These are phyloP conservation scores for Hetaerina titia DNA, from an alignment of 2,888 invertebrate genomes.

Conservation along the genomic window DNA sequence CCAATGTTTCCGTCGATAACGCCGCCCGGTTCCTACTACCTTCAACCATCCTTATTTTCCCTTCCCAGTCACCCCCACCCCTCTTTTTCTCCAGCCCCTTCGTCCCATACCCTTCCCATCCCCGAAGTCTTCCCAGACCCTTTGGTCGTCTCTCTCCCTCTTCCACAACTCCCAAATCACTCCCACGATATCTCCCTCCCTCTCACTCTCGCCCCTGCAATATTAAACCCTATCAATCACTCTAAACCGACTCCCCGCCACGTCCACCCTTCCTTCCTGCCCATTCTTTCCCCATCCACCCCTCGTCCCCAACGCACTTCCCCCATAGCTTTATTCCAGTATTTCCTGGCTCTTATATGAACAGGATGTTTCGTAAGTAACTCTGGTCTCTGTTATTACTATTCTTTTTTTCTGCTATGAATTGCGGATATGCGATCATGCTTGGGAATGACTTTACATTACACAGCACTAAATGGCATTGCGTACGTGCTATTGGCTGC, in stretches of 20 bases:
- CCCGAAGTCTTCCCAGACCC: neutral
- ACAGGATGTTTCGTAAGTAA: slow-evolving; percentile 22
- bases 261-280: slow-evolving; percentile 17
- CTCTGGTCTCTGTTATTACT: neutral
- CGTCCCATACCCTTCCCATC: neutral
- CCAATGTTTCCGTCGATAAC: too few relatives aligned
- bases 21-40: too few relatives aligned
- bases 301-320: neutral
- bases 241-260: neutral
- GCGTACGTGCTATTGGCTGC: neutral
- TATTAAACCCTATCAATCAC: slow-evolving; percentile 27
- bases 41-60: neutral
- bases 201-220: neutral
- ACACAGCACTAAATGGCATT: neutral
- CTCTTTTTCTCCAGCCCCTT: neutral
- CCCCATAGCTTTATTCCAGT: neutral
- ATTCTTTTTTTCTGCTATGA: neutral
- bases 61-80: neutral
- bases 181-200: neutral
- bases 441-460: neutral
- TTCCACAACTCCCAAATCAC: neutral
- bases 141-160: neutral
- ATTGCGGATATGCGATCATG: neutral
- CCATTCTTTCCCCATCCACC: neutral
- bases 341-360: slow-evolving; percentile 7